Base-by-base conservation (phyloP, 2,797 vertebrate species). In the Rhadinocentrus ornatus region DNA sequence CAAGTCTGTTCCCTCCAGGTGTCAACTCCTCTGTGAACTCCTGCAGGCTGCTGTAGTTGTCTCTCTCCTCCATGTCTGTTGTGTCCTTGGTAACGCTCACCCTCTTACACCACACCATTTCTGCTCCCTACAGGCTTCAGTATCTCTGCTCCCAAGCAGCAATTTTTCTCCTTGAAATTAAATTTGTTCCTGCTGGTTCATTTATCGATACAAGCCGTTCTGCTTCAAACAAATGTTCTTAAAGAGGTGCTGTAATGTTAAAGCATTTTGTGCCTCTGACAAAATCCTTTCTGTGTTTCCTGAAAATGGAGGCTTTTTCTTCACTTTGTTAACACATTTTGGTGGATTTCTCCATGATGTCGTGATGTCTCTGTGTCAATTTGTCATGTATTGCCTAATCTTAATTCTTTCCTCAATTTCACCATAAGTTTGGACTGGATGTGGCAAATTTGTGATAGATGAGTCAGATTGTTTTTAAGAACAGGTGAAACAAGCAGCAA, bases 161-260 rank as follows among this genome's bases (percentile, higher is more conserved):
- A 81, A 86, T 88, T 78, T 76, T 78, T 89, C 81, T 85, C 78
- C 81, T 82, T 69, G 62, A 86, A 89, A 88, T 89, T 73, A 80
- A 83, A 85, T 84, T 77, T 84, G 66, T 78, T 66, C 54, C 74
- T 50, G 67, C 69, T 71, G 75, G 80, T 80, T 87, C 81, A 88
- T 84, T 83, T 82, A 88, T 90, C 7, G 8, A 66, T 71, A 46
- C 59, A n/a, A 3, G 11, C 77, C 29, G 52, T 34, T 26, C 41
- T 70, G 65, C 75, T 58, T 65, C 76, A 10, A 81, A 73, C 56
- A 71, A 84, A 76, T 71, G 60, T 72, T 60, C 66, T 73, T 62
- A 55, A 58, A 77, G 66, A 62, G 37, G 39, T 16, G 6, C 31
- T 50, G 48, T 37, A 34, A 18, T 29, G 63, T 75, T 78, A 61